Conservation (phyloP, 2,888 invertebrate genomes). For the Maniola hyperantus region DNA sequence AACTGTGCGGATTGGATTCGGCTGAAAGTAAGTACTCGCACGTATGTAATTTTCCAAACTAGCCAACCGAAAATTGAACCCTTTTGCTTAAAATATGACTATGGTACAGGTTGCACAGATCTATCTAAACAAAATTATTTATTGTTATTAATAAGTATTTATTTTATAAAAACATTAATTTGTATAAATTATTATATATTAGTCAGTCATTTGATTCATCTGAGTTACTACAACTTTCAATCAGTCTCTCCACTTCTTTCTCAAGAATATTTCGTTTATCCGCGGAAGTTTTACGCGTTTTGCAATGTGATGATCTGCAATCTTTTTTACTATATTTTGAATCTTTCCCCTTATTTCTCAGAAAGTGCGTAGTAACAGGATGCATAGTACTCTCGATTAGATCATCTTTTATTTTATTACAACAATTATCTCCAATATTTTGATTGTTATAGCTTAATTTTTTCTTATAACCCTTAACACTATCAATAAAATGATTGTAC, state of each 20-base stretch:
- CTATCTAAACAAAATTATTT: too few species aligned
- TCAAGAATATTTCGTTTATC: slow-evolving; percentile 59
- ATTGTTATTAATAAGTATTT: not conserved
- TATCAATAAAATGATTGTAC: slow-evolving; percentile 43
- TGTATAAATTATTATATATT: slow-evolving; percentile 15
- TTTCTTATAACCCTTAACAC: slow-evolving; percentile 36
- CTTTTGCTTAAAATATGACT: too few species aligned
- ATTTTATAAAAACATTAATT: slow-evolving; percentile 6
- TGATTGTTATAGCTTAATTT: slow-evolving; percentile 41
- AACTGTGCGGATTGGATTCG: too few species aligned
- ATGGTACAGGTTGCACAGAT: too few species aligned
- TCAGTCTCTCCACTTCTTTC: slow-evolving; percentile 66
- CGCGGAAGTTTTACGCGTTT: slow-evolving; percentile 53
- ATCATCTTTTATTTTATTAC: slow-evolving; percentile 52
- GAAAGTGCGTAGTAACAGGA: slow-evolving; percentile 47
- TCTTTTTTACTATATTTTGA: slow-evolving; percentile 47
- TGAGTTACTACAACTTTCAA: slow-evolving; percentile 54
- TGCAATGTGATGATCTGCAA: slow-evolving; percentile 47
- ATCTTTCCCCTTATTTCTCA: slow-evolving; percentile 44
- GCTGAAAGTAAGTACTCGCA: too few species aligned
- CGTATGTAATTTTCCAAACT: too few species aligned
- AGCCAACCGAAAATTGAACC: too few species aligned
- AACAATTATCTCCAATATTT: slow-evolving; percentile 51
- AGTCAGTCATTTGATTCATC: slow-evolving; percentile 48
- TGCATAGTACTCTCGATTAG: slow-evolving; percentile 58